Evolutionary conservation across 2,888 invertebrate genomes (phyloP), one percentile per base, ranked within the genome.

Genomic region (Carpatolechia fugitivella): DNA sequence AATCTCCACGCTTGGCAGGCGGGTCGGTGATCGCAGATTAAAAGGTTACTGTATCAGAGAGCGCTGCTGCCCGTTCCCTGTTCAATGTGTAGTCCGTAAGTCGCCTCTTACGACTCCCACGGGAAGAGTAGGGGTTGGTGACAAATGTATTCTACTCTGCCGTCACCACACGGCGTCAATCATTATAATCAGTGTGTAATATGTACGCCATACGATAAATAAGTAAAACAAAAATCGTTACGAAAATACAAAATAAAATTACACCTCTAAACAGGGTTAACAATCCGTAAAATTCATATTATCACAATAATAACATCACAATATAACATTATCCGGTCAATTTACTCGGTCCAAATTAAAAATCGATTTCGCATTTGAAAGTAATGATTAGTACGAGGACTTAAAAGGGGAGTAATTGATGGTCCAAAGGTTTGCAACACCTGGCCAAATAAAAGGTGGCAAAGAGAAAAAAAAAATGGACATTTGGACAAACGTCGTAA

Each of bases 281-380:
- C 46, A 14, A 46, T 24, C 46, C 46, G 29, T 46, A 24, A 13
- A 46, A 46, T 46, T 46, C 54, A 31, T 48, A 36, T 48, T 20
- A 54, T 54, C 41, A 11, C 20, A 24, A 29, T 6, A 29, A 36
- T 31, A 24, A 29, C 52, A n/a, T 35, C 18, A 33, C 33, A 50
- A 50, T 38, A 38, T 31, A 55, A n/a, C 31, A 50, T 55, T 55
- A 50, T 36, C 49, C 55, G 55, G 49, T 18, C 44, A 55, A 55
- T 55, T 55, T 33, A 33, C 31, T 35, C 10, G 13, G 14, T 35
- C 4, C 50, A 44, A 44, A 55, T 55, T 55, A 55, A 41, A 55
- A 55, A 50, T 46, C 46, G 29, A 46, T 46, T 46, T 46, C 29
- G 24, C 29, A 14, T 46, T 41, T 29, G 29, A 13, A 46, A 46